Base-by-base conservation (phyloP, 2,888 invertebrate species). In the Xanthia togata region DNA sequence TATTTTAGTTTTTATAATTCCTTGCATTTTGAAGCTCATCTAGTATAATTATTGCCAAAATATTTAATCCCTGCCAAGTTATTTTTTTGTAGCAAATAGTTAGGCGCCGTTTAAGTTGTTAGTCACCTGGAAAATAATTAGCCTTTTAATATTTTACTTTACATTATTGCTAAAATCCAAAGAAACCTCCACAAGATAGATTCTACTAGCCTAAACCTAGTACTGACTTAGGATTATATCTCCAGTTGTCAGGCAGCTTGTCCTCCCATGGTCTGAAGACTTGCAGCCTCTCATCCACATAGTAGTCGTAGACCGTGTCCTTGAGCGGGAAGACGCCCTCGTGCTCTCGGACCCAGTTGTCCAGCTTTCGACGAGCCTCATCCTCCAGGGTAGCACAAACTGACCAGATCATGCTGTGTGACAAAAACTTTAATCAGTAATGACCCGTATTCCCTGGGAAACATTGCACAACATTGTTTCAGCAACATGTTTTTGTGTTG, bases 241-340 rank as follows among this genome's bases (percentile, higher is more conserved):
- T 97, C 98, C 98, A 98, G 76, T 97, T 97, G 71, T 97, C 97
- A 0, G 97, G 97, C 83, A 99, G 95, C 91, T 97, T 98, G 76
- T 98, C 98, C 87, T 98, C 98, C 99, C 99, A 99, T 31, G 98
- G 97, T 70, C 97, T 95, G 94, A 98, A 98, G 78, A 97, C 95
- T 47, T 97, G 97, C 82, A 97, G 97, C 80, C 97, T 96, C 57
- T 97, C 97, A 90, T 99, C 98, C n/a, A 99, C 98, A 92, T 97
- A 98, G 94, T 99, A 99, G 93, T 99, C 99, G 93, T 98, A 99
- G 14, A 99, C 97, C 0, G 98, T 98, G 91, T 98, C 99, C 90
- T 98, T 98, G 64, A 98, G 97, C 0, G 99, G 99, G 95, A 98
- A 99, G 9, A 97, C 95, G 14, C 98, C 97, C 92, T 98, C 98